Base-by-base conservation (phyloP, 2,797 vertebrate genomes). In the Tauraco hartlaubi region DNA sequence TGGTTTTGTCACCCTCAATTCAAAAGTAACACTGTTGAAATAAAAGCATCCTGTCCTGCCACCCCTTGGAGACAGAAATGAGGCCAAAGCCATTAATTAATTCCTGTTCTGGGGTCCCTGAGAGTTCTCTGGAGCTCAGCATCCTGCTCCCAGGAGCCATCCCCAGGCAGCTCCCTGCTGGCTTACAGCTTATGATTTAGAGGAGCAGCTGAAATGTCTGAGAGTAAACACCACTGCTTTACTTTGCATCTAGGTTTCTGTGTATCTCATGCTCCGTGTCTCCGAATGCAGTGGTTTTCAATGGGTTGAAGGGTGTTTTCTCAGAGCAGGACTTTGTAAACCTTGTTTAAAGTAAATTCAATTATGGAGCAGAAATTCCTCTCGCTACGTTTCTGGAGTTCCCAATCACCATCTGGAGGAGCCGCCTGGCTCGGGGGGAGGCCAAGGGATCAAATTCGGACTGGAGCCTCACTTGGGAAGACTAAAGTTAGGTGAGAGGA, bases 401-500 rank as follows among this genome's bases (percentile, higher is more conserved):
- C 66, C 73, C 62, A 91, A 21, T 81, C 2, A 15, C 82, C 72
- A 77, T 91, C 49, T 90, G 82, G 78, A 76, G 25, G 35, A 93
- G 46, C 29, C 1, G 2, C 33, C 31, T 7, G 3, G 23, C 55
- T 84, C 11, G 0, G 9, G 43, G 46, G 51, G 43, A 80, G 54
- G 64, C 49, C 59, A 41, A 75, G n/a, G 46, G 64, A 88, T 92
- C 64, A 68, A 64, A 72, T 92, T 95, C 81, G 75, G 28, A 62
- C 25, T 39, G 46, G 68, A 88, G 26, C 31, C 64, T 90, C 43
- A 25, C 15, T 37, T 10, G 20, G 35, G 35, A 88, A 77, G 56
- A 58, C 68, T 90, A 76, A 89, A 93, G 69, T 88, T 94, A 67
- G 75, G 61, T 81, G 66, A 72, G 73, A 96, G 73, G 66, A 92